A percentile compares a stretch with the other conserved stretches of the same genome.
These are phyloP conservation scores for Crocuta crocuta DNA, from an alignment of 2,113 vertebrate species.

Conservation along the genomic window DNA sequence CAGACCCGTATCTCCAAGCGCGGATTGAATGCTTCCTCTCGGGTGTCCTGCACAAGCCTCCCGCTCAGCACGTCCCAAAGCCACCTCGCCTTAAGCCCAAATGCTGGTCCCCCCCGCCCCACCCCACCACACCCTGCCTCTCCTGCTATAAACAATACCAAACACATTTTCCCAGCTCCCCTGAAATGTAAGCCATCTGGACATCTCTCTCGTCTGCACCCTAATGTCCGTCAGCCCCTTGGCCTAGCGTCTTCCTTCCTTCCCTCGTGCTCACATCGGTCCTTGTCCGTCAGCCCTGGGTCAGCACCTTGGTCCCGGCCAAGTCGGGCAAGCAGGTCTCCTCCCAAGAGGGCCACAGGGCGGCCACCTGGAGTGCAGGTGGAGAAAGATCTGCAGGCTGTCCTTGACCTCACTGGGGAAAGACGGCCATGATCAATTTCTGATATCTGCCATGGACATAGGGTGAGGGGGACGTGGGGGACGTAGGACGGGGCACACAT, in stretches of 20 bases:
- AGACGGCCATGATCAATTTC: fast-evolving
- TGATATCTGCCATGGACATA: not conserved
- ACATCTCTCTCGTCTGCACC: not conserved
- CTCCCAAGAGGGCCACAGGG: no score
- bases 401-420: fast-evolving
- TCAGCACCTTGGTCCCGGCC: not conserved
- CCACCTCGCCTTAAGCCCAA: not conserved
- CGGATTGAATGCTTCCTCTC: not conserved
- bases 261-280: fast-evolving
- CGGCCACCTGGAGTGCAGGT: not conserved
- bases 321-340: not conserved
- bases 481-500: no score
- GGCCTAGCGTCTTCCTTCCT: not conserved
- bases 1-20: not conserved
- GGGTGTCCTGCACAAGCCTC: not conserved
- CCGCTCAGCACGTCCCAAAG: not conserved
- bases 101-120: fast-evolving
- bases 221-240: not conserved
- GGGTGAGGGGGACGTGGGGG: no score
- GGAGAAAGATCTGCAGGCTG: not conserved
- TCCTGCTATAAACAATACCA: fast-evolving
- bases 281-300: not conserved
- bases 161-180: not conserved
- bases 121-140: fast-evolving
- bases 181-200: not conserved